Percentiles rank a stretch among this genome's conserved stretches.
These are phyloP conservation scores for Larimichthys polyactis DNA, from an alignment of 2,113 vertebrate genomes.

Conservation along the genomic window DNA sequence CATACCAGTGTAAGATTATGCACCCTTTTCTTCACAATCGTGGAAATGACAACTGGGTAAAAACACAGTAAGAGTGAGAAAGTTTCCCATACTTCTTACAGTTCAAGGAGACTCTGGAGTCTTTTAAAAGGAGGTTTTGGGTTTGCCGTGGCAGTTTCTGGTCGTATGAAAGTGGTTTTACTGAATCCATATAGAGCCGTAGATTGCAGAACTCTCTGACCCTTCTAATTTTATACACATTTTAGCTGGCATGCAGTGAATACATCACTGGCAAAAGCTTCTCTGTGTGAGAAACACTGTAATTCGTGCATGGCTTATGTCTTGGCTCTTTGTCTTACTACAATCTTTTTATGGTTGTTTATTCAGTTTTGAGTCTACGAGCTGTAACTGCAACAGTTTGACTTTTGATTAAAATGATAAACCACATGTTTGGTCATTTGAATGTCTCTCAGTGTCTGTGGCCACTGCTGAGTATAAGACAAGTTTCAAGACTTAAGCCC, in stretches of 20 bases:
- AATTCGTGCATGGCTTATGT: neutral
- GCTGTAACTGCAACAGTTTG: neutral
- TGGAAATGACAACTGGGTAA: neutral
- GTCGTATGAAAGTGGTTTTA: slow-evolving; percentile 59
- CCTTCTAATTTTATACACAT: slow-evolving; percentile 46
- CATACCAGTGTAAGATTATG: neutral
- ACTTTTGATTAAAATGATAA: neutral
- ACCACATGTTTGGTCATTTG: no score
- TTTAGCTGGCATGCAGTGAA: slow-evolving; percentile 34
- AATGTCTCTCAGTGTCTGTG: neutral
- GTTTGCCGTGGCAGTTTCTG: slow-evolving; percentile 44
- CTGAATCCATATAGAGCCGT: slow-evolving; percentile 51
- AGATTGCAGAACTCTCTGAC: slow-evolving; percentile 28
- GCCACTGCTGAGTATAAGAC: neutral
- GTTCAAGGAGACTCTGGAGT: slow-evolving; percentile 21
- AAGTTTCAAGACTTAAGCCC: neutral
- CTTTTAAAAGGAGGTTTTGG: slow-evolving; percentile 41
- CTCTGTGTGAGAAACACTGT: slow-evolving; percentile 17
- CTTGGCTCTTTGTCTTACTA: slow-evolving; percentile 13
- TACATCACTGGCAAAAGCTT: slow-evolving; percentile 14
- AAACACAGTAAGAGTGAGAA: neutral
- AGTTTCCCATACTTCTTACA: slow-evolving; percentile 17
- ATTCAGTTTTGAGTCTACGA: slow-evolving; percentile 10
- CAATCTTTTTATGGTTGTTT: slow-evolving; percentile 15
- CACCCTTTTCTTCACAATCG: neutral